A percentile compares a stretch with the other conserved stretches of the same genome.
Conservation (phyloP, 35 echinoderm and acorn worm genomes). For the Heliocidaris erythrogramma region DNA sequence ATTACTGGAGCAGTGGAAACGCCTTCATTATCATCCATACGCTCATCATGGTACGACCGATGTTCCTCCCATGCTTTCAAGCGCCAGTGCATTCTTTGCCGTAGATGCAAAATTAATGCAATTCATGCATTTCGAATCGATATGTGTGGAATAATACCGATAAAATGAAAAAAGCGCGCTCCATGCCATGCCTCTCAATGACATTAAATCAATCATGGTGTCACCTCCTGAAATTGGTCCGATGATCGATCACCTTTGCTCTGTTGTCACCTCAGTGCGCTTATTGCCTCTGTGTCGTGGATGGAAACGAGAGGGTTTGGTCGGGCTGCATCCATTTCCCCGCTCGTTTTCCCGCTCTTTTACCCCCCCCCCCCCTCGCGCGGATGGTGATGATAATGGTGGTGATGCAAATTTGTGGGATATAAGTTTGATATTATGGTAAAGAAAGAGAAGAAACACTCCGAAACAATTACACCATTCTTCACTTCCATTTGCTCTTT, state of each 20-base stretch:
- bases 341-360: too few relatives aligned
- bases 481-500: too few relatives aligned
- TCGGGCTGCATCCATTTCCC: too few relatives aligned
- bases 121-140: slow-evolving; percentile 2
- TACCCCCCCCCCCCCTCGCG: too few relatives aligned
- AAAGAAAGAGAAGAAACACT: too few relatives aligned
- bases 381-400: too few relatives aligned
- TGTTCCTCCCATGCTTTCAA: background rate
- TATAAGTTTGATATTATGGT: too few relatives aligned
- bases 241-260: background rate
- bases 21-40: background rate
- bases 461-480: too few relatives aligned
- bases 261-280: background rate
- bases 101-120: background rate
- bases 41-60: background rate
- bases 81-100: background rate
- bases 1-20: background rate
- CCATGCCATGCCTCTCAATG: slow-evolving; percentile 7
- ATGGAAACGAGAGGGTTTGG: too few relatives aligned
- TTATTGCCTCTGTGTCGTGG: background rate
- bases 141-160: background rate
- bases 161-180: background rate
- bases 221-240: background rate
- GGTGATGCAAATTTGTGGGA: too few relatives aligned
- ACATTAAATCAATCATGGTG: background rate